phyloP scores from a whole-genome alignment of 2,888 invertebrate species.

The Oligia latruncula region DNA sequence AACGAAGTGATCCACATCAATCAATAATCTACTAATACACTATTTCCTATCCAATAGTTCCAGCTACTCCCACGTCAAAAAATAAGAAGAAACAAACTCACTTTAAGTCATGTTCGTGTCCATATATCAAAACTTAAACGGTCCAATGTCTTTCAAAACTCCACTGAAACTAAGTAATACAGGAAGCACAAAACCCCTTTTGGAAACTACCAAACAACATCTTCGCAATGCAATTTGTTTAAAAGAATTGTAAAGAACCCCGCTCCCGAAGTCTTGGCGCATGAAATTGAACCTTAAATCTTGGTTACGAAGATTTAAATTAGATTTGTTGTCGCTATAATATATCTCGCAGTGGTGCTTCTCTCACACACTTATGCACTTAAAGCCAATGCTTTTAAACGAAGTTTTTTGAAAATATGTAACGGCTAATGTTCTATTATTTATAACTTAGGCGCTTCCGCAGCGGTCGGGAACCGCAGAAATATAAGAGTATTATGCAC shows the following conservation, averaged over 20 bases:
- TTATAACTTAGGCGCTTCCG: conserved; percentile 20
- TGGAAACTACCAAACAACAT: conserved; percentile 75
- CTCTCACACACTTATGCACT: conserved; percentile 55
- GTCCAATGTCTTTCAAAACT: conserved; percentile 66
- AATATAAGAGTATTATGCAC: conserved; percentile 1
- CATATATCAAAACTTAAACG: conserved; percentile 67
- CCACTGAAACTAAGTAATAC: conserved; percentile 65
- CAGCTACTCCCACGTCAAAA: background rate
- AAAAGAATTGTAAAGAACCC: conserved; percentile 75
- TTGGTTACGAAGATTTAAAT: conserved; percentile 52
- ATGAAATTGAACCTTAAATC: conserved; percentile 60
- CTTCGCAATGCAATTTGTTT: conserved; percentile 78
- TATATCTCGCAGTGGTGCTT: conserved; percentile 56
- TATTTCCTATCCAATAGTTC: background rate
- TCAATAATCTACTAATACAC: background rate
- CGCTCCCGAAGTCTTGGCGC: conserved; percentile 40
- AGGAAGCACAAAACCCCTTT: conserved; percentile 67
- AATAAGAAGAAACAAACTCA: conserved; percentile 48
- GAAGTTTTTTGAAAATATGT: conserved; percentile 50
- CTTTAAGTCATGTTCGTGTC: conserved; percentile 51
- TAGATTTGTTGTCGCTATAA: conserved; percentile 37
- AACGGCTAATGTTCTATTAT: conserved; percentile 43
- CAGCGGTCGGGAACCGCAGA: background rate
- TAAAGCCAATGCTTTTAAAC: conserved; percentile 58
- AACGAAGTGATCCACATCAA: background rate